Percentiles rank a stretch among this genome's conserved stretches.
phyloP scores from a whole-genome alignment of 2,888 invertebrate species.

The Pegoplata infirma region DNA sequence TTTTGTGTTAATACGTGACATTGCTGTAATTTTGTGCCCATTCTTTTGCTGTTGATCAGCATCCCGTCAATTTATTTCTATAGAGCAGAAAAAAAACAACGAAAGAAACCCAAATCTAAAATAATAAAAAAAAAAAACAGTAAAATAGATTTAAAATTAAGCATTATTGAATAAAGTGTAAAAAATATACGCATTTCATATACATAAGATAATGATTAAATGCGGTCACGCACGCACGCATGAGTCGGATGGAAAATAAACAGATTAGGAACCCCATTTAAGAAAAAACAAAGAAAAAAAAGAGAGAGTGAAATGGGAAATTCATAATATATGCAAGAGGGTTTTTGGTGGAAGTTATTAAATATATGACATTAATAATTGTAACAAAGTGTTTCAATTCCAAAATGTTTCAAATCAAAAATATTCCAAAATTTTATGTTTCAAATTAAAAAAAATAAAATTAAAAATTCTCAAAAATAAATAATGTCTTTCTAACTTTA shows the following conservation, averaged over 20 bases:
- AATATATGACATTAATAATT: background rate
- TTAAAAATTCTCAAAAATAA: too few species aligned
- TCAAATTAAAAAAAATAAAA: too few species aligned
- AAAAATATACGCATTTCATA: background rate
- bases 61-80: background rate
- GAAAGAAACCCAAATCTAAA: background rate
- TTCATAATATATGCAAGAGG: background rate
- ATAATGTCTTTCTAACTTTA: too few species aligned
- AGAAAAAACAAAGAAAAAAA: too few species aligned
- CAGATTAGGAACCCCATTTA: conserved; percentile 30
- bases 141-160: conserved; percentile 49
- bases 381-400: background rate
- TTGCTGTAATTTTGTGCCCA: conserved; percentile 29
- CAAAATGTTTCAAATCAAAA: background rate
- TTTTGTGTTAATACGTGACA: conserved; percentile 56
- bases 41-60: conserved; percentile 18
- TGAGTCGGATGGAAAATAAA: conserved; percentile 46
- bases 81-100: background rate
- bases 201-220: conserved; percentile 50
- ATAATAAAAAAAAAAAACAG: conserved; percentile 13
- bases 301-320: background rate
- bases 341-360: background rate
- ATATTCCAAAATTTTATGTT: too few species aligned
- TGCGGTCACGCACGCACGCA: conserved; percentile 48
- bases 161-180: conserved; percentile 35